phyloP scores from a whole-genome alignment of 2,888 invertebrate species.

The Coelogynopora nodosa region DNA sequence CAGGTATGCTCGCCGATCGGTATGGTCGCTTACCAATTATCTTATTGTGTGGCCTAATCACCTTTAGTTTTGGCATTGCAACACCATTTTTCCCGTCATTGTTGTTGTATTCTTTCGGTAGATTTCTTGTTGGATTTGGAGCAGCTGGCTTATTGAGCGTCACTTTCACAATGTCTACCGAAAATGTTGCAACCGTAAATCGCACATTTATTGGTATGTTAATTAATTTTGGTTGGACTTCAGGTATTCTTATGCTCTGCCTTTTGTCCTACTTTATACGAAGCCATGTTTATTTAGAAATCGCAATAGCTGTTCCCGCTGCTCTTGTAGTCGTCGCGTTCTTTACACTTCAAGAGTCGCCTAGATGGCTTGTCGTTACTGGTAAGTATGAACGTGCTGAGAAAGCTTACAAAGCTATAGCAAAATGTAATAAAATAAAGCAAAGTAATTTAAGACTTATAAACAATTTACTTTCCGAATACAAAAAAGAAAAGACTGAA shows the following conservation, averaged over 20 bases:
- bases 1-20: neutral
- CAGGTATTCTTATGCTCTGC: neutral
- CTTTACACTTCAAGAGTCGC: neutral
- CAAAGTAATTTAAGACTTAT: neutral
- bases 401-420: neutral
- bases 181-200: neutral
- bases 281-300: conserved; percentile 8
- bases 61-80: neutral
- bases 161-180: neutral
- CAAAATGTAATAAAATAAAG: neutral
- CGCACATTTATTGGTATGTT: neutral
- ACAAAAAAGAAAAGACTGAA: neutral
- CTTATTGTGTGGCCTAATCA: neutral
- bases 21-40: neutral
- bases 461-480: neutral
- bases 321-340: neutral
- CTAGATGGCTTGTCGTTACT: neutral
- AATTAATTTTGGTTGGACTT: neutral
- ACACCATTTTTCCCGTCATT: neutral
- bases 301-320: neutral
- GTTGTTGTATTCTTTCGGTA: neutral
- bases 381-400: neutral
- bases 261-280: neutral
- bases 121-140: neutral
- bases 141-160: neutral